phyloP scores from a whole-genome alignment of 1,140 invertebrate genomes.

The Atopsyche davidsoni region DNA sequence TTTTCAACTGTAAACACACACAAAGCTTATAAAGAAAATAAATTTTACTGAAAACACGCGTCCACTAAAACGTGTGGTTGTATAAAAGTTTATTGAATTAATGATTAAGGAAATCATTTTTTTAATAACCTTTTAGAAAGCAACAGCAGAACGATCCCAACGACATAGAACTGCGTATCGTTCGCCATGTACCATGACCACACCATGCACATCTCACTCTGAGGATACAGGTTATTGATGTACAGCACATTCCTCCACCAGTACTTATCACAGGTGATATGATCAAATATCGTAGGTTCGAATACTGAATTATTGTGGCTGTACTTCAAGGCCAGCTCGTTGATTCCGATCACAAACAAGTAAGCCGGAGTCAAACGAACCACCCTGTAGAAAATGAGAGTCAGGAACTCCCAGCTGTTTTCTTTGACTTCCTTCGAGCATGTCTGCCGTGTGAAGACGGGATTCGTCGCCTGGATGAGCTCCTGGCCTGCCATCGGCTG shows the following conservation, averaged over 20 bases:
- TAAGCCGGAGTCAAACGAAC: slow-evolving; percentile 75
- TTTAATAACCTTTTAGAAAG: slow-evolving; percentile 65
- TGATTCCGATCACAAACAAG: slow-evolving; percentile 68
- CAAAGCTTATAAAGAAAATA: too few species aligned
- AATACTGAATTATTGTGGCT: slow-evolving; percentile 64
- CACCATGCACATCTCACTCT: slow-evolving; percentile 77
- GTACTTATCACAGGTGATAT: slow-evolving; percentile 66
- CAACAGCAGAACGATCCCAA: slow-evolving; percentile 64
- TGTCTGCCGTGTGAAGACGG: slow-evolving; percentile 19
- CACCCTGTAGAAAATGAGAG: slow-evolving; percentile 42
- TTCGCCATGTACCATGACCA: slow-evolving; percentile 91
- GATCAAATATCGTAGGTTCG: slow-evolving; percentile 64
- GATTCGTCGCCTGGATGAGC: slow-evolving; percentile 13
- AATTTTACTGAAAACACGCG: too few species aligned
- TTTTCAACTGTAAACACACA: too few species aligned
- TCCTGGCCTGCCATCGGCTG: slow-evolving; percentile 5
- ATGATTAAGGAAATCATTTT: too few species aligned
- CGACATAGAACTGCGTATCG: slow-evolving; percentile 83
- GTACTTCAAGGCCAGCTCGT: slow-evolving; percentile 63
- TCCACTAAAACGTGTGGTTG: too few species aligned
- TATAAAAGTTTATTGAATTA: too few species aligned
- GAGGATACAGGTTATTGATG: slow-evolving; percentile 73
- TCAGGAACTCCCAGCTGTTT: slow-evolving; percentile 15
- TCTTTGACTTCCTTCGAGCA: slow-evolving; percentile 20
- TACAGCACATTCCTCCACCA: slow-evolving; percentile 82